phyloP scores from a whole-genome alignment of 2,888 invertebrate genomes.

The Synergus umbraculus region DNA sequence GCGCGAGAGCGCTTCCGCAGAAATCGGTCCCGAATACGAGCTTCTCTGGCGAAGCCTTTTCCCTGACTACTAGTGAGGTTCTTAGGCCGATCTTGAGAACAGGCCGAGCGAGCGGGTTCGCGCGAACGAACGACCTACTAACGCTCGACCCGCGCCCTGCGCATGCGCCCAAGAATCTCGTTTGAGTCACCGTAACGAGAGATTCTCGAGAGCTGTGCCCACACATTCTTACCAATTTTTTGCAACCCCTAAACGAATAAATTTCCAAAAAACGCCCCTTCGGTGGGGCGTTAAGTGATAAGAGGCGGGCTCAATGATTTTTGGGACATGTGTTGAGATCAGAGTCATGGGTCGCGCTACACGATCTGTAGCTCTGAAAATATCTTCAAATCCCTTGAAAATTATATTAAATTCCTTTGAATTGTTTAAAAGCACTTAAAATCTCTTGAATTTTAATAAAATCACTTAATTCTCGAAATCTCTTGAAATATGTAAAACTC shows the following conservation, averaged over 20 bases:
- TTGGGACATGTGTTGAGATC: background rate
- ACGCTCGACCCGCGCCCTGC: slow-evolving; percentile 47
- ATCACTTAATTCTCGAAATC: too few relatives aligned
- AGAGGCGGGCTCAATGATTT: background rate
- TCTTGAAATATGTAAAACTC: too few relatives aligned
- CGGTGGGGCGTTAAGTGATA: background rate
- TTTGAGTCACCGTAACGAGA: slow-evolving; percentile 28
- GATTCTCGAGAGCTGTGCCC: slow-evolving; percentile 30
- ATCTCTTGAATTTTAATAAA: too few relatives aligned
- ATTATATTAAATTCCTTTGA: too few relatives aligned
- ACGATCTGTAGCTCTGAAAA: too few relatives aligned
- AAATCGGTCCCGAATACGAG: slow-evolving; percentile 15
- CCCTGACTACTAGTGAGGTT: slow-evolving; percentile 51
- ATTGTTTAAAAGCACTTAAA: too few relatives aligned
- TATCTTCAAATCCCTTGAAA: too few relatives aligned
- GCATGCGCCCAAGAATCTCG: slow-evolving; percentile 52
- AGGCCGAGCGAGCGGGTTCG: slow-evolving; percentile 43
- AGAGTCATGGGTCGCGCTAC: too few relatives aligned
- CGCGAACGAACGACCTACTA: slow-evolving; percentile 66
- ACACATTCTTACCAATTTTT: background rate
- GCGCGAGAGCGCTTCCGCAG: slow-evolving; percentile 23
- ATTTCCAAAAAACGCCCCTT: background rate
- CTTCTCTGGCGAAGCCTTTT: slow-evolving; percentile 53
- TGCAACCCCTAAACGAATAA: background rate
- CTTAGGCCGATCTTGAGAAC: slow-evolving; percentile 44